These are phyloP conservation scores for Eremobia ochroleuca DNA, from an alignment of 2,888 invertebrate genomes.

Conservation along the genomic window DNA sequence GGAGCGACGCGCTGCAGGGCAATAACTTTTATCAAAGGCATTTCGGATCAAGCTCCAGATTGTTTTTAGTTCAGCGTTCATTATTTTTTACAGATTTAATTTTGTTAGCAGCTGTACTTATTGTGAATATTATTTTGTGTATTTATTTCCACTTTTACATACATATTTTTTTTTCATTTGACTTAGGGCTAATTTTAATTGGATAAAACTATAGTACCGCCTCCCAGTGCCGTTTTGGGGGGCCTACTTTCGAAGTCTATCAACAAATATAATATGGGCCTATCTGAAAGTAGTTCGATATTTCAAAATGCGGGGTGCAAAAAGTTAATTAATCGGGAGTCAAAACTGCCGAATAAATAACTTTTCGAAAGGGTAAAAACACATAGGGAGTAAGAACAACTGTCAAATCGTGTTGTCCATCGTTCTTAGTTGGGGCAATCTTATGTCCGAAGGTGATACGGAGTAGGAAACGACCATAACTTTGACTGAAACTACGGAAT, in stretches of 20 bases:
- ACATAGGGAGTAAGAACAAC: too few relatives aligned
- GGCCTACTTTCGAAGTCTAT: background rate
- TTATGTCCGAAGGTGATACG: too few relatives aligned
- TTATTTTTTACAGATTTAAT: conserved; percentile 7
- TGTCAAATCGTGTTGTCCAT: too few relatives aligned
- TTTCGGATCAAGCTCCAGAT: conserved; percentile 27
- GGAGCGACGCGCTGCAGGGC: conserved; percentile 39
- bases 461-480: background rate
- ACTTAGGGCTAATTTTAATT: too few relatives aligned
- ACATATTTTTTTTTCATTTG: background rate
- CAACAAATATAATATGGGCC: background rate
- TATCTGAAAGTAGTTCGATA: background rate
- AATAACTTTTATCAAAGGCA: conserved; percentile 58
- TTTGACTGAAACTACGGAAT: background rate
- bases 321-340: too few relatives aligned
- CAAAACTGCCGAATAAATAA: too few relatives aligned
- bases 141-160: background rate
- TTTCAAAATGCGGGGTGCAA: background rate
- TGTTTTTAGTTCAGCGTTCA: conserved; percentile 28
- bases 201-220: background rate
- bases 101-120: background rate
- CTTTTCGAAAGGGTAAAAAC: too few relatives aligned
- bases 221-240: background rate
- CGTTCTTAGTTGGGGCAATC: too few relatives aligned
- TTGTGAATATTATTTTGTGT: background rate